Evolutionary conservation across 2,888 invertebrate species (phyloP).

Genomic region (Tanaodytes sp.): DNA sequence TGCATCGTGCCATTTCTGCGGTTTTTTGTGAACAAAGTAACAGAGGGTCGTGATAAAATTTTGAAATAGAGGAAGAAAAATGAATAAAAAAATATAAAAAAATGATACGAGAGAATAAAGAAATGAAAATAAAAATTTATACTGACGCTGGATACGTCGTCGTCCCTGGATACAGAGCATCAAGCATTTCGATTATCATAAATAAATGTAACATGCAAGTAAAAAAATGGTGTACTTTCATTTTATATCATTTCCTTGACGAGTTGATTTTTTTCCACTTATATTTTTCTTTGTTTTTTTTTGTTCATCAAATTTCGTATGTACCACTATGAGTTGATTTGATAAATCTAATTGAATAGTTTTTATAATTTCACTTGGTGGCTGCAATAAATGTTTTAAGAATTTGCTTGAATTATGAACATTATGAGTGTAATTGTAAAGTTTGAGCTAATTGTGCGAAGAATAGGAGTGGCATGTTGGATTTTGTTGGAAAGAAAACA

Average conservation of each 20-base stretch:
- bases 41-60: no score
- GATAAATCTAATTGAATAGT: no score
- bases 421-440: constrained; percentile 27
- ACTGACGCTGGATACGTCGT: constrained; percentile 58
- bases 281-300: constrained; percentile 6
- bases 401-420: no score
- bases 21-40: constrained; percentile 37
- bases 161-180: constrained; percentile 57
- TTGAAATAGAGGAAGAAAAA: constrained; percentile 23
- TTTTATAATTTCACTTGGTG: no score
- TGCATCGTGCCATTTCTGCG: constrained; percentile 53
- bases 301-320: not conserved
- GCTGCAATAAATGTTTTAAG: no score
- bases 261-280: not conserved
- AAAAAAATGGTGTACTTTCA: constrained; percentile 40
- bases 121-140: constrained; percentile 49
- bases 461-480: constrained; percentile 49
- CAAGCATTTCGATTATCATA: constrained; percentile 56
- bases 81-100: constrained; percentile 26
- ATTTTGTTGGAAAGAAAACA: no score
- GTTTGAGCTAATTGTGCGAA: constrained; percentile 28
- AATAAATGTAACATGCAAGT: constrained; percentile 57
- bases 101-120: no score
- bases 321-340: no score
- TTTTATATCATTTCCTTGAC: constrained; percentile 25